These are phyloP conservation scores for Egretta garzetta DNA, from an alignment of 2,113 vertebrate genomes.

Conservation along the genomic window DNA sequence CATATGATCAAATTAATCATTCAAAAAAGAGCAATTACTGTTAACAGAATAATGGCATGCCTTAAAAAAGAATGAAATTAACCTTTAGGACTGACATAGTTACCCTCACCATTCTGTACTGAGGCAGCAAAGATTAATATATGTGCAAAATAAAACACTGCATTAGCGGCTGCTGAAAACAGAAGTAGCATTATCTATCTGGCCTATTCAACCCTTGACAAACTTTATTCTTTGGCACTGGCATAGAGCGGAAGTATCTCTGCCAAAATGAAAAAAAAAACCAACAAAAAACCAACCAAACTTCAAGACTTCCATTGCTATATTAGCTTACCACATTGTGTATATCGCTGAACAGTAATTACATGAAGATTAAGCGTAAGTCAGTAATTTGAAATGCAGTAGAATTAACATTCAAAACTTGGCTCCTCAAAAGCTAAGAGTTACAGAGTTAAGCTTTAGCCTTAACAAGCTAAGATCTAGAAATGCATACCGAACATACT, in stretches of 20 bases:
- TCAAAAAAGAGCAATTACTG: conserved; percentile 65
- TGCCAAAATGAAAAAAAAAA: background rate
- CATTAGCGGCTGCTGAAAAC: conserved; percentile 39
- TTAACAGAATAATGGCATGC: conserved; percentile 60
- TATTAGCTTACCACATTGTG: background rate
- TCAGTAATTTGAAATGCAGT: background rate
- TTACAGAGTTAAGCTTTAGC: background rate
- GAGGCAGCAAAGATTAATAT: conserved; percentile 62
- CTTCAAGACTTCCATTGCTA: background rate
- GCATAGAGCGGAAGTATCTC: conserved; percentile 3
- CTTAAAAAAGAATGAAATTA: conserved; percentile 70
- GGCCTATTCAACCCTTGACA: conserved; percentile 45
- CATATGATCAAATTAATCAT: conserved; percentile 64
- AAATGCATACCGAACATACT: background rate
- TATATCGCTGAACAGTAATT: background rate
- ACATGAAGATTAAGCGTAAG: background rate
- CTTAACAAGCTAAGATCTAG: background rate
- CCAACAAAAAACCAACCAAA: too few species aligned
- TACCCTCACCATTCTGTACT: conserved; percentile 17
- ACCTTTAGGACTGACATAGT: conserved; percentile 37
- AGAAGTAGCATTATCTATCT: conserved; percentile 57
- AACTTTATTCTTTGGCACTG: conserved; percentile 34
- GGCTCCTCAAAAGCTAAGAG: background rate
- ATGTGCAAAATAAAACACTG: conserved; percentile 49
- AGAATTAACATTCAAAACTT: background rate